phyloP scores from a whole-genome alignment of 2,888 invertebrate genomes.

The Glyphotaelius pellucidus region DNA sequence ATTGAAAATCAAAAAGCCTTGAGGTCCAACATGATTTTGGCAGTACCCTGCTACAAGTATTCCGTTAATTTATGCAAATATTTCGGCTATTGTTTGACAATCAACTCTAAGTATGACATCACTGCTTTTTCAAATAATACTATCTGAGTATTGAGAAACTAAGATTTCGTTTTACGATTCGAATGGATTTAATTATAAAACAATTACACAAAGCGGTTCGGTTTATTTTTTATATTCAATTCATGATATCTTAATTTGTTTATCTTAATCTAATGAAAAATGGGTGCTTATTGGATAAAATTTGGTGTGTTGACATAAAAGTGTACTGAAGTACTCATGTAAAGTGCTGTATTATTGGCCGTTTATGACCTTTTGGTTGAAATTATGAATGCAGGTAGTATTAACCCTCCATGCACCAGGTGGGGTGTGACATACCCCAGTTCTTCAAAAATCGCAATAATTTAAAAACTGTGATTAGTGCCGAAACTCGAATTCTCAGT shows the following conservation, averaged over 20 bases:
- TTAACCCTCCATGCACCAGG: no score
- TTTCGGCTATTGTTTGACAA: constrained; percentile 15
- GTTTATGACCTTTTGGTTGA: background rate
- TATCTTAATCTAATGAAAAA: background rate
- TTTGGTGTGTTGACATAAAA: background rate
- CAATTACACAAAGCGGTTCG: no score
- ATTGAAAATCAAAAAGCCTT: background rate
- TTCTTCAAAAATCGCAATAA: no score
- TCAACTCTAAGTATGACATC: background rate
- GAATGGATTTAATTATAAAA: no score
- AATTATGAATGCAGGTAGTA: background rate
- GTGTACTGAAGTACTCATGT: background rate
- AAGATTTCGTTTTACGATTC: background rate
- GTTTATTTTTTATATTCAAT: no score
- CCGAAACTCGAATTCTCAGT: no score
- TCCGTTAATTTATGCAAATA: constrained; percentile 19
- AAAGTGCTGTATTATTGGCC: background rate
- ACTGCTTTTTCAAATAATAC: background rate
- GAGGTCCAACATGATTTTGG: background rate
- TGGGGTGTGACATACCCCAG: no score
- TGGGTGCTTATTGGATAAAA: background rate
- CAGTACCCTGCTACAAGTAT: background rate
- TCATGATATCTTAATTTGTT: no score
- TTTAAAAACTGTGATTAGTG: no score
- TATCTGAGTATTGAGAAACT: background rate